Conservation (phyloP, 2,888 invertebrate species). For the Malachius bipustulatus region DNA sequence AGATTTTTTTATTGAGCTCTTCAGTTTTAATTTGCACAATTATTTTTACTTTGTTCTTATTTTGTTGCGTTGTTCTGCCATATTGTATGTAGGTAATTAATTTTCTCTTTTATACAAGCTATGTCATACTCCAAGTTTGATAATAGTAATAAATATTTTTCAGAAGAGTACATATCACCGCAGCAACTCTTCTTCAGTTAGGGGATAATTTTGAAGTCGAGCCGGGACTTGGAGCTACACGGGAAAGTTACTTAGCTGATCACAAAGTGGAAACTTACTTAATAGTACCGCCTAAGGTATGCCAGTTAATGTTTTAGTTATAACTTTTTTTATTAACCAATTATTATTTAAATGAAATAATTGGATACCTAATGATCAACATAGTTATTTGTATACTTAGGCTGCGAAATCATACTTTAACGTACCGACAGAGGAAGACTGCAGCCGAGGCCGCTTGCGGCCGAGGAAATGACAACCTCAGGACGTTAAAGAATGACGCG, state of each 20-base stretch:
- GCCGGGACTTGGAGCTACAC: slow-evolving; percentile 67
- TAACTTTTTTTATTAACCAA: too few species aligned
- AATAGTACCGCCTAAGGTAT: slow-evolving; percentile 72
- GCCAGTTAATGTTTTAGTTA: too few species aligned
- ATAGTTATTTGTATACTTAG: too few species aligned
- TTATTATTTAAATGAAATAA: too few species aligned
- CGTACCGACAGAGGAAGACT: too few species aligned
- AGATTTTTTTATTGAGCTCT: too few species aligned
- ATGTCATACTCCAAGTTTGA: not conserved
- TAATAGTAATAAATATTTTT: slow-evolving; percentile 18
- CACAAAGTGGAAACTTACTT: slow-evolving; percentile 83
- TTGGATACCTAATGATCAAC: too few species aligned
- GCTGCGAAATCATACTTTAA: too few species aligned
- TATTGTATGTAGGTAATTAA: slow-evolving; percentile 1
- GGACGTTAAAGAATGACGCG: too few species aligned
- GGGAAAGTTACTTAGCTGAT: slow-evolving; percentile 75
- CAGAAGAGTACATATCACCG: slow-evolving; percentile 81
- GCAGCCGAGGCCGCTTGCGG: too few species aligned
- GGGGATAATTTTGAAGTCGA: slow-evolving; percentile 76
- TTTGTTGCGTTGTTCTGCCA: not conserved
- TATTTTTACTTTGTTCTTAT: not conserved
- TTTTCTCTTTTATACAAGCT: not conserved
- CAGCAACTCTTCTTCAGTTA: slow-evolving; percentile 68
- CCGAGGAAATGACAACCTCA: too few species aligned
- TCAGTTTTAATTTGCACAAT: too few species aligned